A percentile compares a stretch with the other conserved stretches of the same genome.
These are phyloP conservation scores for Galendromus occidentalis DNA, from an alignment of 1,140 invertebrate species.

Conservation along the genomic window DNA sequence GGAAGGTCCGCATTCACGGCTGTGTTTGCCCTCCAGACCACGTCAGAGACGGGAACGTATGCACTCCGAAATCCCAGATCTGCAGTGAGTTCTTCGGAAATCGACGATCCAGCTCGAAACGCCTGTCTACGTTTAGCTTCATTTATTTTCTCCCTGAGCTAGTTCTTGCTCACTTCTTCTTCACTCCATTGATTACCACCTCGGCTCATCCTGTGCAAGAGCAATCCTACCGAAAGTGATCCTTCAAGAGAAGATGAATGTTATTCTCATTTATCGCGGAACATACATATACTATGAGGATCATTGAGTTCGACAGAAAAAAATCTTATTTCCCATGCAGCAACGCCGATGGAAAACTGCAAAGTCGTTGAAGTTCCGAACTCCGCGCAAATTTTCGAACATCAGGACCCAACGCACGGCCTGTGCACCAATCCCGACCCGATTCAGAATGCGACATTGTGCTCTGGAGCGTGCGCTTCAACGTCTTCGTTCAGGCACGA, in stretches of 20 bases:
- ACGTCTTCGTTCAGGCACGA: neutral
- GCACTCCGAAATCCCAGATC: neutral
- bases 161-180: neutral
- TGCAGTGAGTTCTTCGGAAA: neutral
- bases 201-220: neutral
- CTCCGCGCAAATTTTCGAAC: neutral
- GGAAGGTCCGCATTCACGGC: conserved; percentile 37
- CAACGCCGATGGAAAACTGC: neutral
- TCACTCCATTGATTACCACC: neutral
- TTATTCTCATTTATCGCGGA: neutral
- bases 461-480: neutral
- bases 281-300: neutral
- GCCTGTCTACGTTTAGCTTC: neutral
- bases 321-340: neutral
- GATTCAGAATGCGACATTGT: neutral
- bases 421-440: neutral
- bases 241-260: neutral
- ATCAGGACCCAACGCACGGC: neutral
- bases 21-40: conserved; percentile 48
- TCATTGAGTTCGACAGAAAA: neutral
- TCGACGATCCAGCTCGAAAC: neutral
- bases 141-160: neutral
- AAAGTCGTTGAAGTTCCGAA: neutral
- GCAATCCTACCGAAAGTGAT: neutral
- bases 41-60: neutral